These are phyloP conservation scores for Galaxias olidus DNA, from an alignment of 2,797 vertebrate genomes.

Conservation along the genomic window DNA sequence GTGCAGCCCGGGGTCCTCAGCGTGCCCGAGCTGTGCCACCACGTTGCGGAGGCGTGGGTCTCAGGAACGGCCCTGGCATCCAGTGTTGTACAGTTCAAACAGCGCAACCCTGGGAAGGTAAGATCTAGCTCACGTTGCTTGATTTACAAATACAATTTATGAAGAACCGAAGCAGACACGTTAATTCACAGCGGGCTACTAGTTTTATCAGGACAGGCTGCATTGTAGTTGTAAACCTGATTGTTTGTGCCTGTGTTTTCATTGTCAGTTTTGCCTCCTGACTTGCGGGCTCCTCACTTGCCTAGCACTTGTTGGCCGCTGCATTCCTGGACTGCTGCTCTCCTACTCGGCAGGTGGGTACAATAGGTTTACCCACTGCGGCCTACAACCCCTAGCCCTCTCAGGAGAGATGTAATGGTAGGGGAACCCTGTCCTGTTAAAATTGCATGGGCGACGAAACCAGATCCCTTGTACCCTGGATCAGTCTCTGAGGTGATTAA, in stretches of 20 bases:
- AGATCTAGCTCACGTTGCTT: constrained; percentile 51
- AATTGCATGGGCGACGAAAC: constrained; percentile 64
- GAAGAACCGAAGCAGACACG: no score
- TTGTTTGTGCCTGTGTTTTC: constrained; percentile 17
- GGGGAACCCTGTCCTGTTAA: constrained; percentile 49
- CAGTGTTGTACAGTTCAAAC: constrained; percentile 85
- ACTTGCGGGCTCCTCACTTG: constrained; percentile 84
- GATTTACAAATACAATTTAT: no score
- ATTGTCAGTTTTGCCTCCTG: constrained; percentile 89
- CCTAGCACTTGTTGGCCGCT: constrained; percentile 85
- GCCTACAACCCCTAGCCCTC: not conserved
- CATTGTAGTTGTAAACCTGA: not conserved
- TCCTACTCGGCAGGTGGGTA: constrained; percentile 91
- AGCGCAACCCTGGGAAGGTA: constrained; percentile 91
- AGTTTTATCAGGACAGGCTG: not conserved
- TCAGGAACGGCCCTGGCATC: constrained; percentile 74
- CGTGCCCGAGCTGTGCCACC: constrained; percentile 93
- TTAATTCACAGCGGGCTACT: not conserved
- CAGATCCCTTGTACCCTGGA: constrained; percentile 43
- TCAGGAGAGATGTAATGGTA: constrained; percentile 23
- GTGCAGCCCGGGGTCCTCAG: constrained; percentile 92
- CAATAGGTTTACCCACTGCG: not conserved
- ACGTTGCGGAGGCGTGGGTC: constrained; percentile 91
- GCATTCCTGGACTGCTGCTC: constrained; percentile 88
- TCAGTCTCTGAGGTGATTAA: constrained; percentile 63